Evolutionary conservation across 2,888 invertebrate genomes (phyloP).

Genomic region (Dicyrtoma fusca): DNA sequence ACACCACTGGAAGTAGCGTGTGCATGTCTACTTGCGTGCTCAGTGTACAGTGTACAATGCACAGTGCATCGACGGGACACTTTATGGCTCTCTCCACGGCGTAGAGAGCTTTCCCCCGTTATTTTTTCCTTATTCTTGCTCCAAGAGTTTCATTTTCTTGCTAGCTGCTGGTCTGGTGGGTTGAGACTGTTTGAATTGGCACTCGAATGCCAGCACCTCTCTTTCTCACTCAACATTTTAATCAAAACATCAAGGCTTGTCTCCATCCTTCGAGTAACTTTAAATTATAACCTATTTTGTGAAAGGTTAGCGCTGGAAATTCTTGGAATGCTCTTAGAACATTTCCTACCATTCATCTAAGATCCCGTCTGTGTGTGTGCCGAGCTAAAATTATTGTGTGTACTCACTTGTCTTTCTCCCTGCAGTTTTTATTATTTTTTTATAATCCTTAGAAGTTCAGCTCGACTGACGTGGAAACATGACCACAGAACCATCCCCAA

Average conservation of each 20-base stretch:
- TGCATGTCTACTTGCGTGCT: no score
- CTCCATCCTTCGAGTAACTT: neutral
- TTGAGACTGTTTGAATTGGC: constrained; percentile 21
- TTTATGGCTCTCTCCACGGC: no score
- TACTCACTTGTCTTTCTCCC: neutral
- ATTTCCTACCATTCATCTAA: neutral
- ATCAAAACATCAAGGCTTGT: constrained; percentile 25
- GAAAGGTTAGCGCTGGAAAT: neutral
- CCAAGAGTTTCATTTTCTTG: no score
- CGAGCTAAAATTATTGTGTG: neutral
- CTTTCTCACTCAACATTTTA: constrained; percentile 16
- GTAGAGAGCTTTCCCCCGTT: no score
- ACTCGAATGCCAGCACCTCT: constrained; percentile 8
- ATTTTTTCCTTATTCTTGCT: no score
- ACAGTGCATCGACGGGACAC: no score
- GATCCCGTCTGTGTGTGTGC: neutral
- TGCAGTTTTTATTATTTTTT: neutral
- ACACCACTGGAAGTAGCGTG: no score
- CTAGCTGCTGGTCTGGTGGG: no score
- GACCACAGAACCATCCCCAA: no score
- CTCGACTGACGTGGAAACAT: no score
- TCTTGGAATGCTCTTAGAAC: neutral
- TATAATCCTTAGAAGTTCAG: no score
- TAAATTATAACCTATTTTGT: constrained; percentile 25
- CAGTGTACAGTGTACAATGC: no score